Evolutionary conservation across 2,113 vertebrate genomes (phyloP).

Genomic region (Tachycineta bicolor): DNA sequence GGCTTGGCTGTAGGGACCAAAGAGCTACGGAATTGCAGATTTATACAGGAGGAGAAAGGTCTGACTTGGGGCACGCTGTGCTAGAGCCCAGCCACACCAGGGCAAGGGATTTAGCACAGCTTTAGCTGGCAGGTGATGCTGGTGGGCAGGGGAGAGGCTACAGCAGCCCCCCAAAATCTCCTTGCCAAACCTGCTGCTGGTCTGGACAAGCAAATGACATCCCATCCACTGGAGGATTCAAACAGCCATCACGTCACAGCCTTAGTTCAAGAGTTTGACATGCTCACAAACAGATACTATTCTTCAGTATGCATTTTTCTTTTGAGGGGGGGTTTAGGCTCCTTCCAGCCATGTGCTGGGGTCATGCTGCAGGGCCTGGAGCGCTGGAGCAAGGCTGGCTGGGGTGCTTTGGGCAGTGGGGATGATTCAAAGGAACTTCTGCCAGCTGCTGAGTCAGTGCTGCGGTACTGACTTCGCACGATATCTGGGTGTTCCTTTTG

Average conservation of each 20-base stretch:
- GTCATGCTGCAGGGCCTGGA: rapidly evolving
- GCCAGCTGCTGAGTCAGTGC: slow-evolving; percentile 55
- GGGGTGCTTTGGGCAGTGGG: background rate
- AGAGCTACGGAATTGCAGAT: background rate
- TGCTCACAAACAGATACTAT: rapidly evolving
- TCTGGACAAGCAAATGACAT: background rate
- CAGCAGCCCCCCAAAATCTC: background rate
- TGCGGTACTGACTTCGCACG: background rate
- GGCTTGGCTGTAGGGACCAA: background rate
- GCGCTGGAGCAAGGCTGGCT: background rate
- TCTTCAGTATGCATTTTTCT: background rate
- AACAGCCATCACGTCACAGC: background rate
- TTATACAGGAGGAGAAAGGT: background rate
- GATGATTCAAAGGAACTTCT: background rate
- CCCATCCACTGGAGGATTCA: background rate
- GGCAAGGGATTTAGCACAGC: background rate
- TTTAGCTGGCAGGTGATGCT: background rate
- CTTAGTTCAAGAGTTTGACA: background rate
- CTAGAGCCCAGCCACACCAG: background rate
- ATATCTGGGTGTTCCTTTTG: background rate
- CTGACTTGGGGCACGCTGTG: rapidly evolving
- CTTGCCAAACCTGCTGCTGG: background rate
- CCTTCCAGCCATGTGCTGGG: background rate
- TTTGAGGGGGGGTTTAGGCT: background rate
- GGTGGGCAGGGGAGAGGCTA: background rate